phyloP scores from a whole-genome alignment of 1,140 invertebrate genomes.

The silkworm (Bombyx mori) region DNA sequence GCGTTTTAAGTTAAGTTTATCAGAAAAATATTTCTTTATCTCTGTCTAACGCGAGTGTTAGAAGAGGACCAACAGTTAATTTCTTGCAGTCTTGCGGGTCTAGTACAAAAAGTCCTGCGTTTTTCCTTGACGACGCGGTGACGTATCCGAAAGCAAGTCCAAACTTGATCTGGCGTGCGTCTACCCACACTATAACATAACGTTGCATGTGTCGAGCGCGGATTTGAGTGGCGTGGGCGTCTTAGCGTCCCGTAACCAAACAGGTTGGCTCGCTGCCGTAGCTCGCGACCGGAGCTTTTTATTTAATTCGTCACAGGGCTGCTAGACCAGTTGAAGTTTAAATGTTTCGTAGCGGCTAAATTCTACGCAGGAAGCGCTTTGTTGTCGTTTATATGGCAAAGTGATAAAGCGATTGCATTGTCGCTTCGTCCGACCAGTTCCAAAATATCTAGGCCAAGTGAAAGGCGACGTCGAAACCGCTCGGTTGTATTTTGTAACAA shows the following conservation, averaged over 20 bases:
- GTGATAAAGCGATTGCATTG: constrained; percentile 27
- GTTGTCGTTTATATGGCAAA: constrained; percentile 29
- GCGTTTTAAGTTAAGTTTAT: no score
- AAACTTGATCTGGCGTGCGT: constrained; percentile 47
- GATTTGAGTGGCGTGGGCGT: constrained; percentile 64
- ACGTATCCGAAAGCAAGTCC: constrained; percentile 48
- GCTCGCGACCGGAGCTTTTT: constrained; percentile 39
- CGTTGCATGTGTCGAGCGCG: constrained; percentile 28
- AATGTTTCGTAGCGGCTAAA: not conserved
- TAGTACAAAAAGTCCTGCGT: no score
- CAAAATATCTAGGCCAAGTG: constrained; percentile 66
- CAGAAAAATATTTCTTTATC: no score
- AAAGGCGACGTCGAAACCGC: constrained; percentile 58
- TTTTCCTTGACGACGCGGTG: constrained; percentile 12
- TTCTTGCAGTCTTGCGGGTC: no score
- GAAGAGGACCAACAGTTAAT: no score
- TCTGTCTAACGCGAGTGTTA: no score
- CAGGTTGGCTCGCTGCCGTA: constrained; percentile 55
- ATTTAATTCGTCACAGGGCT: constrained; percentile 49
- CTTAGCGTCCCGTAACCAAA: constrained; percentile 42
- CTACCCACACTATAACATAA: constrained; percentile 15
- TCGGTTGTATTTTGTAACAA: constrained; percentile 18
- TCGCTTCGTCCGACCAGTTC: constrained; percentile 61
- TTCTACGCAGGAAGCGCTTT: constrained; percentile 20
- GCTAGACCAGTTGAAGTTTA: constrained; percentile 13